Evolutionary conservation across 2,888 invertebrate genomes (phyloP).

Genomic region (Epirrita christyi): DNA sequence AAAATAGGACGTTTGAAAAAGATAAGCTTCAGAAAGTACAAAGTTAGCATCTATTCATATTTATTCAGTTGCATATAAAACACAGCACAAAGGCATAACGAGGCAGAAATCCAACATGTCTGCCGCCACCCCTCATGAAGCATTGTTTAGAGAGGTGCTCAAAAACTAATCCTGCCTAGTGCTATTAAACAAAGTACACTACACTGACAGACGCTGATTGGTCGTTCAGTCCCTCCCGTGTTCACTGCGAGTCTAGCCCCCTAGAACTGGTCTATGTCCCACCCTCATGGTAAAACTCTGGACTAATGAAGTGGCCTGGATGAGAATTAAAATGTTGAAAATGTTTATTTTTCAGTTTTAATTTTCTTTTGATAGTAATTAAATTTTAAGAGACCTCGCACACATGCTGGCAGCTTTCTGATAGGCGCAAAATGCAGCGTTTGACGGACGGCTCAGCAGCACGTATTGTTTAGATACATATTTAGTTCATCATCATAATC

Average conservation of each 20-base stretch:
- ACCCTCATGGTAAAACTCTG: slow-evolving; percentile 18
- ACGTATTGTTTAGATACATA: no score
- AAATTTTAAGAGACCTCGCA: no score
- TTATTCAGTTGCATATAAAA: not conserved
- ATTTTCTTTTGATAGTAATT: no score
- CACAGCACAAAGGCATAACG: slow-evolving; percentile 11
- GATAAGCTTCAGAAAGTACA: not conserved
- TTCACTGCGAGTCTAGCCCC: slow-evolving; percentile 16
- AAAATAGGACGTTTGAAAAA: no score
- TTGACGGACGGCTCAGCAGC: no score
- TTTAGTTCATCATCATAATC: no score
- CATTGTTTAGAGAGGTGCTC: slow-evolving; percentile 75
- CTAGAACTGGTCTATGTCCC: slow-evolving; percentile 7
- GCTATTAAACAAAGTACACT: slow-evolving; percentile 76
- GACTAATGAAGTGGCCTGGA: slow-evolving; percentile 16
- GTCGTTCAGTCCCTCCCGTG: slow-evolving; percentile 55
- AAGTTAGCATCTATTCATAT: not conserved
- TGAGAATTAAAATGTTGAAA: not conserved
- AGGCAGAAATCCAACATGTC: slow-evolving; percentile 56
- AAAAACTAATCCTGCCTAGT: slow-evolving; percentile 81
- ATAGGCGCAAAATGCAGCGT: no score
- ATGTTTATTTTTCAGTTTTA: not conserved
- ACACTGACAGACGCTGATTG: slow-evolving; percentile 68
- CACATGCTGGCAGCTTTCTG: no score
- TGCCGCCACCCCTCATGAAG: slow-evolving; percentile 54